phyloP scores from a whole-genome alignment of 2,888 invertebrate species.

The Pyralis farinalis region DNA sequence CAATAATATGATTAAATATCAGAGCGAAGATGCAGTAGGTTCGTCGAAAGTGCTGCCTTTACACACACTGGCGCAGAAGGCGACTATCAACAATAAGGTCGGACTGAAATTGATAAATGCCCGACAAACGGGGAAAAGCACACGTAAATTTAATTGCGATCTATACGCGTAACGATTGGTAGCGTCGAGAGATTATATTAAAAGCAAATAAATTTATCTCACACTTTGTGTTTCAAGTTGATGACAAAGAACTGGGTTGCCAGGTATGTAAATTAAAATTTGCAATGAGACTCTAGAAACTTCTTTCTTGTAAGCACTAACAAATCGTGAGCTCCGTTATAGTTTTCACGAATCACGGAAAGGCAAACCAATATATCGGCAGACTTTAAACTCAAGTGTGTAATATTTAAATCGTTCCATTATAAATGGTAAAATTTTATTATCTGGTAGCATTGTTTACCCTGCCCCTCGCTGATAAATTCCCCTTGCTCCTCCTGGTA shows the following conservation, averaged over 20 bases:
- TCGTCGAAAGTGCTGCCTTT: slow-evolving; percentile 84
- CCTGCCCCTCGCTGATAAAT: not conserved
- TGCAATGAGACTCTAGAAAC: too few relatives aligned
- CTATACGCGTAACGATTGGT: slow-evolving; percentile 44
- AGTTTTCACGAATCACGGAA: too few relatives aligned
- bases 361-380: too few relatives aligned
- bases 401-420: not conserved
- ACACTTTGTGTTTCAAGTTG: not conserved
- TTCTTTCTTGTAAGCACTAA: too few relatives aligned
- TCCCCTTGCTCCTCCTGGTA: slow-evolving; percentile 20
- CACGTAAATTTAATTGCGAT: slow-evolving; percentile 34
- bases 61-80: slow-evolving; percentile 97
- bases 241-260: not conserved
- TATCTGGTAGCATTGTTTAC: not conserved
- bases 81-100: slow-evolving; percentile 52
- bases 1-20: not conserved
- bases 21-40: slow-evolving; percentile 32
- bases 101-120: slow-evolving; percentile 43
- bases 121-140: slow-evolving; percentile 26
- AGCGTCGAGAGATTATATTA: slow-evolving; percentile 30
- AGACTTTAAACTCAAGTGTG: too few relatives aligned
- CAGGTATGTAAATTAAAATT: not conserved
- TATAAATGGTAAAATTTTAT: not conserved
- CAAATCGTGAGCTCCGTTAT: too few relatives aligned
- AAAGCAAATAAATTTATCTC: slow-evolving; percentile 1